These are phyloP conservation scores for Cephus runcator DNA, from an alignment of 2,888 invertebrate species.

Conservation along the genomic window DNA sequence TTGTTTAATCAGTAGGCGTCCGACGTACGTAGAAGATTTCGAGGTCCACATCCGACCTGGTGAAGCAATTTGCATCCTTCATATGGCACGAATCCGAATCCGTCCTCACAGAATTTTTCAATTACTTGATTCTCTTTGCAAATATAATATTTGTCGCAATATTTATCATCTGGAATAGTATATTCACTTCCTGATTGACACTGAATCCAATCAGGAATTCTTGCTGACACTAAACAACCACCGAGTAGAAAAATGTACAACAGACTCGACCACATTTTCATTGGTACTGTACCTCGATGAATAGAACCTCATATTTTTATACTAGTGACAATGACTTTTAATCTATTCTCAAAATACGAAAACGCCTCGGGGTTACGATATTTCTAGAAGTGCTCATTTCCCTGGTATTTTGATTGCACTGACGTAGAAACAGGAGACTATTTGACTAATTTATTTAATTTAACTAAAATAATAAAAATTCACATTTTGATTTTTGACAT, in stretches of 20 bases:
- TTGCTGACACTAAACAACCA: background rate
- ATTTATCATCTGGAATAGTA: conserved; percentile 30
- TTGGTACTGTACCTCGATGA: background rate
- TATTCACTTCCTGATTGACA: conserved; percentile 27
- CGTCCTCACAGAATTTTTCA: conserved; percentile 39
- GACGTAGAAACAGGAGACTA: too few relatives aligned
- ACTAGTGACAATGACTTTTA: background rate
- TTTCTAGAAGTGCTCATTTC: background rate
- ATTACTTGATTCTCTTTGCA: conserved; percentile 34
- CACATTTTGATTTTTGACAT: background rate
- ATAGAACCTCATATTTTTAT: background rate
- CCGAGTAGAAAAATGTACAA: background rate
- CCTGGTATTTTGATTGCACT: background rate
- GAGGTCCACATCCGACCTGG: conserved; percentile 33
- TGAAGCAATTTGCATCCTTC: conserved; percentile 37
- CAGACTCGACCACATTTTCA: background rate
- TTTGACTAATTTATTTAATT: background rate
- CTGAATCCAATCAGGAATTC: background rate
- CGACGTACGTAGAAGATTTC: conserved; percentile 38
- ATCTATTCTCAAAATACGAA: background rate
- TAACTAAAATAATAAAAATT: background rate
- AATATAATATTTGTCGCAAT: conserved; percentile 40
- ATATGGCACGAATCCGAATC: conserved; percentile 34
- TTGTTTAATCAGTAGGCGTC: conserved; percentile 23
- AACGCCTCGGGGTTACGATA: background rate